Conservation (phyloP, 2,113 vertebrate genomes). For the Hippocampus zosterae region DNA sequence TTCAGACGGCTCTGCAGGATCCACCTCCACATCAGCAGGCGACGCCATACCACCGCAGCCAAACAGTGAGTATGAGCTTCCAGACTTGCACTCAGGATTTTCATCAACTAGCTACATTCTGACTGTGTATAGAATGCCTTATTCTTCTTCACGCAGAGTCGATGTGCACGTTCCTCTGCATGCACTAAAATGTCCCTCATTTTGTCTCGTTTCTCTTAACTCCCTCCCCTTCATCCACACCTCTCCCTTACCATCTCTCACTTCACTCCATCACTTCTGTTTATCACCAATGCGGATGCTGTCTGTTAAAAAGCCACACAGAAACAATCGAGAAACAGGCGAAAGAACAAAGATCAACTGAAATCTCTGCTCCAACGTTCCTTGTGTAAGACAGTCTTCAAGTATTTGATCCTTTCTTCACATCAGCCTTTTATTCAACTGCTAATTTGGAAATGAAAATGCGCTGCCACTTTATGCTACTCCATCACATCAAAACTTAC, state of each 20-base stretch:
- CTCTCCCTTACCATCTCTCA: background rate
- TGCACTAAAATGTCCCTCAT: constrained; percentile 33
- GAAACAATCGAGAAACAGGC: constrained; percentile 65
- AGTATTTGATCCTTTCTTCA: constrained; percentile 14
- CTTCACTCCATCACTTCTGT: background rate
- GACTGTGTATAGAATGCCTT: background rate
- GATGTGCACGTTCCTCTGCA: constrained; percentile 30
- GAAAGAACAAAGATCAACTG: constrained; percentile 68
- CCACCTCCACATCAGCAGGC: constrained; percentile 31
- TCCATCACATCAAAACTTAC: background rate
- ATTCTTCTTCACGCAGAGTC: constrained; percentile 29
- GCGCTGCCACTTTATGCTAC: background rate
- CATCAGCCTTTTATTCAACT: constrained; percentile 14
- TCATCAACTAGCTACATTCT: background rate
- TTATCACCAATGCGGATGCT: background rate
- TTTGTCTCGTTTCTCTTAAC: constrained; percentile 12
- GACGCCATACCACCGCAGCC: constrained; percentile 41
- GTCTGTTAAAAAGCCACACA: constrained; percentile 42
- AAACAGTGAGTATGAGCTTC: constrained; percentile 56
- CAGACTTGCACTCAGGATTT: background rate
- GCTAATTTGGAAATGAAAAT: background rate
- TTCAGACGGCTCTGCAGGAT: constrained; percentile 61
- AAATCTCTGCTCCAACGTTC: constrained; percentile 67
- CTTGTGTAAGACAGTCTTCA: constrained; percentile 62
- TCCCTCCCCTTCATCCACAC: background rate